Conservation (phyloP, 2,888 invertebrate species). For the Beris morrisii region DNA sequence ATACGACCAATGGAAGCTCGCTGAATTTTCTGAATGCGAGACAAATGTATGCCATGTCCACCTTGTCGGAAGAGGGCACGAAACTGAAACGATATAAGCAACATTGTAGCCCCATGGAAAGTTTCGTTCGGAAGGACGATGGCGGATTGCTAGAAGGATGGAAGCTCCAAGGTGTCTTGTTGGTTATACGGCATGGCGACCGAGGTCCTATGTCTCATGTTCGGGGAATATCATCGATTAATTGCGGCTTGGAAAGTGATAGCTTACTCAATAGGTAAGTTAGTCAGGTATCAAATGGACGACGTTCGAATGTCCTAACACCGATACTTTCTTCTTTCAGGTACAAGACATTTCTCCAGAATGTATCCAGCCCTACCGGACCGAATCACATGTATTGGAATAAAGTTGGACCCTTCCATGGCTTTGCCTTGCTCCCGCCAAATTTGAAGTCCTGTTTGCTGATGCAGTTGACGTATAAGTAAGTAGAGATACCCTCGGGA, state of each 20-base stretch:
- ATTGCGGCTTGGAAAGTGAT: constrained; percentile 67
- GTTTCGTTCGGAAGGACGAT: constrained; percentile 72
- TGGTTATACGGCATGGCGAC: constrained; percentile 86
- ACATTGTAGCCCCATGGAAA: constrained; percentile 73
- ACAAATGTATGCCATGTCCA: constrained; percentile 37
- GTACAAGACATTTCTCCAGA: constrained; percentile 53
- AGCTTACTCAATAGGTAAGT: constrained; percentile 51
- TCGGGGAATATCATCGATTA: constrained; percentile 73
- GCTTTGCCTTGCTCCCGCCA: constrained; percentile 75
- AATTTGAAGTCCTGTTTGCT: constrained; percentile 72
- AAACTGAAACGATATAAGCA: constrained; percentile 67
- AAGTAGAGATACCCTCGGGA: constrained; percentile 40
- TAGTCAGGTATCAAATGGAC: not conserved
- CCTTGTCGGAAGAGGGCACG: constrained; percentile 58
- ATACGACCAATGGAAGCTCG: constrained; percentile 52
- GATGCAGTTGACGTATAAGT: constrained; percentile 76
- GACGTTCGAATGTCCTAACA: not conserved
- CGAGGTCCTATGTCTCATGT: constrained; percentile 85
- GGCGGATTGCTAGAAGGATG: constrained; percentile 58
- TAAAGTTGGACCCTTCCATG: constrained; percentile 80
- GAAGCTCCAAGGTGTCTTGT: constrained; percentile 61
- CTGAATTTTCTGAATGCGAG: constrained; percentile 45
- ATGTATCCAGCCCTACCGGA: constrained; percentile 49
- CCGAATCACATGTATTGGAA: constrained; percentile 70
- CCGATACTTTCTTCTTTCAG: constrained; percentile 45